Percentiles rank a stretch among this genome's conserved stretches.
Conservation (phyloP, 2,888 invertebrate species). For the Epistrophe eligans region DNA sequence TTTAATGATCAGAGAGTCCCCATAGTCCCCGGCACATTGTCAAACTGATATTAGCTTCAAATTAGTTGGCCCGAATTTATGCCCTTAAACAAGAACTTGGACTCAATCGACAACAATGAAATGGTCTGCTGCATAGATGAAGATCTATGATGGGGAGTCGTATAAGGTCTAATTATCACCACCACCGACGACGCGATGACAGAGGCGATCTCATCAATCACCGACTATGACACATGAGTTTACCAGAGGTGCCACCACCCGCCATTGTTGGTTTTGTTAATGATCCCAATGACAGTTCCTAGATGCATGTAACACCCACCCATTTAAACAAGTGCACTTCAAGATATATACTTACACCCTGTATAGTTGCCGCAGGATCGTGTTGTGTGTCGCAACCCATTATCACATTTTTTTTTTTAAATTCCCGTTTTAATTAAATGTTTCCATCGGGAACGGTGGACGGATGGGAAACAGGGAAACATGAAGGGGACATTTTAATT, state of each 20-base stretch:
- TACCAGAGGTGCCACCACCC: slow-evolving; percentile 56
- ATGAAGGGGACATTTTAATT: slow-evolving; percentile 45
- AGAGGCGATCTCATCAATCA: slow-evolving; percentile 60
- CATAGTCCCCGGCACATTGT: slow-evolving; percentile 59
- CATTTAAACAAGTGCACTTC: slow-evolving; percentile 66
- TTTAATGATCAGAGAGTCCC: slow-evolving; percentile 63
- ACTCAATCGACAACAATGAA: slow-evolving; percentile 67
- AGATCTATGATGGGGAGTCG: slow-evolving; percentile 67
- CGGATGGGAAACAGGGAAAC: background rate
- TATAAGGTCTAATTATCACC: slow-evolving; percentile 68
- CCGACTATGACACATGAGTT: slow-evolving; percentile 59
- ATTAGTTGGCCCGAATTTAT: slow-evolving; percentile 76
- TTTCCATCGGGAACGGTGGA: slow-evolving; percentile 39
- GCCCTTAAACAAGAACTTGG: slow-evolving; percentile 40
- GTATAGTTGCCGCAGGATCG: slow-evolving; percentile 69
- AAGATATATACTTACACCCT: slow-evolving; percentile 79
- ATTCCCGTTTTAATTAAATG: slow-evolving; percentile 75
- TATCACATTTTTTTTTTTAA: slow-evolving; percentile 75
- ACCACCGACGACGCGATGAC: background rate
- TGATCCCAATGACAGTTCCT: slow-evolving; percentile 67
- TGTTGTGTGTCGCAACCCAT: slow-evolving; percentile 69
- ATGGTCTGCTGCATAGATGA: slow-evolving; percentile 75
- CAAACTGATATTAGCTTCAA: slow-evolving; percentile 76
- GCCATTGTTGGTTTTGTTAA: slow-evolving; percentile 75
- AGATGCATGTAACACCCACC: slow-evolving; percentile 65